A percentile compares a stretch with the other conserved stretches of the same genome.
phyloP scores from a whole-genome alignment of 2,888 invertebrate species.

The Carabus problematicus region DNA sequence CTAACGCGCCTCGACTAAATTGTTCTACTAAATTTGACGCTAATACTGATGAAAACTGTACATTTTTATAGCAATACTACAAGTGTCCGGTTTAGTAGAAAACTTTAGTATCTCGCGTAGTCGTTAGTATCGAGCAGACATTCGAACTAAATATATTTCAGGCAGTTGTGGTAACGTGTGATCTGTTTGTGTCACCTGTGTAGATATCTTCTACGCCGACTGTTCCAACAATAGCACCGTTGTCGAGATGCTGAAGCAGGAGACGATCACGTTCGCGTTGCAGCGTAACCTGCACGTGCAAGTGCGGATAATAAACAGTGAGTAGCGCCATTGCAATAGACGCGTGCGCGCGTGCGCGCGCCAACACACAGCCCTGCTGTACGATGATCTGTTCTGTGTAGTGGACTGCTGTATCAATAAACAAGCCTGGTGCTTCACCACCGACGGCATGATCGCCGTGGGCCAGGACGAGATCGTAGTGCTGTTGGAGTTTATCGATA shows the following conservation, averaged over 20 bases:
- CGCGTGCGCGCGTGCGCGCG: slow-evolving; percentile 48
- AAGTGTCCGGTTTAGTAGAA: too few species aligned
- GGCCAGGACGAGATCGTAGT: slow-evolving; percentile 85
- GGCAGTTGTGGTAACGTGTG: slow-evolving; percentile 54
- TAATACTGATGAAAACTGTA: too few species aligned
- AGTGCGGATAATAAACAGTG: slow-evolving; percentile 77
- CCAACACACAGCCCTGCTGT: neutral
- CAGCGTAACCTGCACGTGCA: slow-evolving; percentile 77
- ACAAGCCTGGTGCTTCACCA: slow-evolving; percentile 78
- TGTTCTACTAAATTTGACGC: slow-evolving; percentile 48
- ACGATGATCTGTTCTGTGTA: too few species aligned
- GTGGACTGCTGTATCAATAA: slow-evolving; percentile 80
- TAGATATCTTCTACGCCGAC: slow-evolving; percentile 64
- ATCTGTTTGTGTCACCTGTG: slow-evolving; percentile 50
- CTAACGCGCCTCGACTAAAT: slow-evolving; percentile 1
- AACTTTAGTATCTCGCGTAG: too few species aligned
- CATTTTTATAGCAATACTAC: too few species aligned
- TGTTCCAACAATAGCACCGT: slow-evolving; percentile 64
- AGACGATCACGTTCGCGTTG: slow-evolving; percentile 75
- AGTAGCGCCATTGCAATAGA: too few species aligned
- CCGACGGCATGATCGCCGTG: slow-evolving; percentile 77
- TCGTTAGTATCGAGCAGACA: too few species aligned
- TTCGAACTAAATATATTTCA: too few species aligned
- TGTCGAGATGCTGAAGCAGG: slow-evolving; percentile 65
- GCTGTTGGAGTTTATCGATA: slow-evolving; percentile 71